A percentile compares a stretch with the other conserved stretches of the same genome.
phyloP scores from a whole-genome alignment of 2,113 vertebrate species.

The Thunnus thynnus region DNA sequence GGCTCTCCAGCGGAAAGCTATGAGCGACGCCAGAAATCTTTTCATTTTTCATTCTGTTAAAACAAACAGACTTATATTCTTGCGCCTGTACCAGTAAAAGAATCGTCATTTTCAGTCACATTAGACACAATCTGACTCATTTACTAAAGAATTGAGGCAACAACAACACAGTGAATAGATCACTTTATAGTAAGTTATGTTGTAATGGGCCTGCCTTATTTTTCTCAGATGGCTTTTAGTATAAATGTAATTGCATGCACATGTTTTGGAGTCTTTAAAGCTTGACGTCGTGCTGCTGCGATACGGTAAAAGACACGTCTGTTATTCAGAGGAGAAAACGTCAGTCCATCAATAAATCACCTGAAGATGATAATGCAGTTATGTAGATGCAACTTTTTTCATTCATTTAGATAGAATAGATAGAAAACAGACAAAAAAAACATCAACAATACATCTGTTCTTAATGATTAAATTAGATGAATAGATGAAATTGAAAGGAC shows the following conservation, averaged over 20 bases:
- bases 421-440: too few relatives aligned
- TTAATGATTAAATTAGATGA: too few relatives aligned
- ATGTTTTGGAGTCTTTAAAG: background rate
- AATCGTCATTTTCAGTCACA: too few relatives aligned
- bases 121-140: too few relatives aligned
- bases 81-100: too few relatives aligned
- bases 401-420: background rate
- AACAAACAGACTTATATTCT: background rate
- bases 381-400: background rate
- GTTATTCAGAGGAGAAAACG: conserved; percentile 9
- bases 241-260: background rate
- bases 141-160: background rate
- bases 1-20: too few relatives aligned
- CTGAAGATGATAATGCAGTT: conserved; percentile 10
- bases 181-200: background rate
- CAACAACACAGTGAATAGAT: background rate
- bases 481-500: too few relatives aligned
- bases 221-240: background rate
- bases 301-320: background rate
- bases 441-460: too few relatives aligned
- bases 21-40: too few relatives aligned
- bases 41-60: background rate
- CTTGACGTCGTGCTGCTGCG: background rate
- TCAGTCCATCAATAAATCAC: background rate
- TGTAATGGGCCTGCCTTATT: background rate